Conservation (phyloP, 2,113 vertebrate species). For the Petroica traversi region DNA sequence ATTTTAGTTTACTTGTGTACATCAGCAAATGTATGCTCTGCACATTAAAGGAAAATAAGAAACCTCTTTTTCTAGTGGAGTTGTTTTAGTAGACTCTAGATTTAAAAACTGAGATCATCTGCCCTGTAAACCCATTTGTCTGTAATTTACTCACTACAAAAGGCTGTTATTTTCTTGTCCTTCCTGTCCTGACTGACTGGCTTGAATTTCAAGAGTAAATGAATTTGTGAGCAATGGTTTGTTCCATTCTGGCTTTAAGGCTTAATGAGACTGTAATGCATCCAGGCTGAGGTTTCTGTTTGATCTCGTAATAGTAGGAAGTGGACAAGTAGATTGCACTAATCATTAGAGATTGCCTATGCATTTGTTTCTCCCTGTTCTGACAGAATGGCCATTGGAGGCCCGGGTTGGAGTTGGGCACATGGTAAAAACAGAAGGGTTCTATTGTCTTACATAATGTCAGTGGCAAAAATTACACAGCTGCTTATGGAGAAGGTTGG, state of each 20-base stretch:
- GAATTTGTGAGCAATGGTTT: conserved; percentile 37
- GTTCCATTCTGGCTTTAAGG: conserved; percentile 24
- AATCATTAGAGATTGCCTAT: neutral
- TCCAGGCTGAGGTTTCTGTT: conserved; percentile 26
- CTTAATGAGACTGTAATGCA: conserved; percentile 29
- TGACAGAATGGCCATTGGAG: neutral
- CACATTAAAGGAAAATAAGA: neutral
- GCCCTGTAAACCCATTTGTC: neutral
- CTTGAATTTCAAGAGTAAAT: conserved; percentile 43
- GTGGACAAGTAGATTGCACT: neutral
- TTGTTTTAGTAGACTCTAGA: neutral
- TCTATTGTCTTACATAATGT: neutral
- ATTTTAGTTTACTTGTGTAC: neutral
- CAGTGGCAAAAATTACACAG: neutral
- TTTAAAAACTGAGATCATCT: neutral
- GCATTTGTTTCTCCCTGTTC: neutral
- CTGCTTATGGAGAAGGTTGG: neutral
- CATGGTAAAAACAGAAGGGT: neutral
- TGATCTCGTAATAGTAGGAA: conserved; percentile 18
- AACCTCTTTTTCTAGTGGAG: neutral
- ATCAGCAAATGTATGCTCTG: neutral
- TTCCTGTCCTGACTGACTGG: neutral
- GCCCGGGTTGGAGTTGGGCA: neutral
- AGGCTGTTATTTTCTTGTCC: neutral
- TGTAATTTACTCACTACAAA: neutral